Percentiles rank a stretch among this genome's conserved stretches.
Conservation (phyloP, 2,113 vertebrate genomes). For the Grammomys dolichurus region DNA sequence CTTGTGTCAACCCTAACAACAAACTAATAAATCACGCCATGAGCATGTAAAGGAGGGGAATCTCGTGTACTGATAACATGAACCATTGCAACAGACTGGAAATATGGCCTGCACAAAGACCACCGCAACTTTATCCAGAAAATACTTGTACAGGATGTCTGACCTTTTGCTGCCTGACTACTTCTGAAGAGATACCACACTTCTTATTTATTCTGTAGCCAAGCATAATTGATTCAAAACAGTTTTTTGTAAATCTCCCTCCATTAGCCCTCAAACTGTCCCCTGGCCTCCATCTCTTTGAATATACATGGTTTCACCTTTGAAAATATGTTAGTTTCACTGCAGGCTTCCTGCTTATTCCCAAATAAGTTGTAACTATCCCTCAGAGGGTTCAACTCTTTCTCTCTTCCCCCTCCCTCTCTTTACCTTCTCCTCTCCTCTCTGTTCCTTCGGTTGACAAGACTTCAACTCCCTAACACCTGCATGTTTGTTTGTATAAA, state of each 20-base stretch:
- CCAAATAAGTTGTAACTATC: neutral
- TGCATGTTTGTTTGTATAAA: neutral
- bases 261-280: neutral
- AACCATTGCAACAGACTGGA: neutral
- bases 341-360: neutral
- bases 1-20: neutral
- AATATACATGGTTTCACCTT: neutral
- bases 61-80: neutral
- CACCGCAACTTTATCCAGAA: neutral
- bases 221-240: neutral
- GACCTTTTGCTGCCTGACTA: neutral
- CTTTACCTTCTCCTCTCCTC: neutral
- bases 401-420: neutral
- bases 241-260: neutral
- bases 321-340: neutral
- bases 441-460: neutral
- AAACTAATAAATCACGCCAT: neutral
- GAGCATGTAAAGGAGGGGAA: neutral
- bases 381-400: neutral
- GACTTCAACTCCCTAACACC: neutral
- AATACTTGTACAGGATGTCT: neutral
- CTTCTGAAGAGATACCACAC: neutral
- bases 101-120: neutral
- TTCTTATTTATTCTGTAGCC: neutral
- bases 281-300: neutral